Evolutionary conservation across 2,113 vertebrate genomes (phyloP).

Genomic region (Bambusicola thoracicus): DNA sequence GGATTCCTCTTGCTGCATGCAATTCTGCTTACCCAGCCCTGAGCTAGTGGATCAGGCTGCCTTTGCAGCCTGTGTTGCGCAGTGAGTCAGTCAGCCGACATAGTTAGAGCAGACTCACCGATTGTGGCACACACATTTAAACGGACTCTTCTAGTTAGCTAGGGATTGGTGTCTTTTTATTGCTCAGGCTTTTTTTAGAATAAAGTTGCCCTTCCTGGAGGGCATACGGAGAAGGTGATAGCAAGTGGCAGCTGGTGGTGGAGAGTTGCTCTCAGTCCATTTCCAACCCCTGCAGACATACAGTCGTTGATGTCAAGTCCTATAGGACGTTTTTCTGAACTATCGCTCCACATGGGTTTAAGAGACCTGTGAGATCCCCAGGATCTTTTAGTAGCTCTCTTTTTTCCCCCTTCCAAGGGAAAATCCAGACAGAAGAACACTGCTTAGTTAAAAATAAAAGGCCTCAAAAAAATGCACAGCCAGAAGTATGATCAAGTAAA

Average conservation of each 20-base stretch:
- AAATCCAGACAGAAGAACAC: background rate
- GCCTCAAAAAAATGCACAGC: background rate
- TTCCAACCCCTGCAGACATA: background rate
- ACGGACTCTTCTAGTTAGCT: background rate
- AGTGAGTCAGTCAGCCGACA: constrained; percentile 35
- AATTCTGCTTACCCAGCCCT: background rate
- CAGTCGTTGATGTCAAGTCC: background rate
- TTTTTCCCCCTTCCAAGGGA: background rate
- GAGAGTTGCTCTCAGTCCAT: background rate
- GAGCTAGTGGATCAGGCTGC: background rate
- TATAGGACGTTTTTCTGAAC: background rate
- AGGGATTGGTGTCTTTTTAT: background rate
- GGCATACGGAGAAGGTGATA: background rate
- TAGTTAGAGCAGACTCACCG: constrained; percentile 15
- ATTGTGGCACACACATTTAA: background rate
- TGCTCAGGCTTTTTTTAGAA: constrained; percentile 26
- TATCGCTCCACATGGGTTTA: background rate
- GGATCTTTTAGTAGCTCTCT: background rate
- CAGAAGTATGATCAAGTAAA: background rate
- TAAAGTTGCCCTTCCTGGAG: constrained; percentile 8
- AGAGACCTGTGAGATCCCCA: background rate
- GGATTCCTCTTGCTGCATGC: background rate
- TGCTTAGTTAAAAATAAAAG: constrained; percentile 9
- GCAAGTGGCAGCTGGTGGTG: constrained; percentile 45
- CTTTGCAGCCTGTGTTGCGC: background rate